Evolutionary conservation across 64 coral and sea anemone genomes (phyloP).

Genomic region (Stichodactyla helianthus): DNA sequence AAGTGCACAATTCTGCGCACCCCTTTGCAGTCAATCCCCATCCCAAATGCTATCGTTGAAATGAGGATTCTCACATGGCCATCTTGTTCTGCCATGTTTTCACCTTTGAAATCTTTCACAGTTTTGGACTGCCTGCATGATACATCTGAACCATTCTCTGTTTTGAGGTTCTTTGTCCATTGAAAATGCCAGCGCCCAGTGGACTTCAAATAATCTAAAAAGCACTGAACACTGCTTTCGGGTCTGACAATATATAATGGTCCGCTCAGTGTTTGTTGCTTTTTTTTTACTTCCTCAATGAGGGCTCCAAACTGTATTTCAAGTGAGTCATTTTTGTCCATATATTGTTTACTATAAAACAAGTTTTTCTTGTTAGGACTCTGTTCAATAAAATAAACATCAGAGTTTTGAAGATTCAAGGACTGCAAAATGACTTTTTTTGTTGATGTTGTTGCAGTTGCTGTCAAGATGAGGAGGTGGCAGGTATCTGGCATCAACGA

Average conservation of each 20-base stretch:
- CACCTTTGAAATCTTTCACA: slow-evolving; percentile 36
- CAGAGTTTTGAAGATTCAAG: slow-evolving; percentile 8
- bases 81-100: slow-evolving; percentile 18
- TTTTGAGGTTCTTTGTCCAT: background rate
- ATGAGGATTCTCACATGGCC: slow-evolving; percentile 36
- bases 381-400: slow-evolving; percentile 36
- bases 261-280: slow-evolving; percentile 19
- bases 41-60: slow-evolving; percentile 54
- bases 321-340: slow-evolving; percentile 48
- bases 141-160: slow-evolving; percentile 40
- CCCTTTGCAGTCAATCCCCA: slow-evolving; percentile 39
- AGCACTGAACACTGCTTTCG: no score
- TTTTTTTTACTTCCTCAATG: slow-evolving; percentile 35
- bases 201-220: no score
- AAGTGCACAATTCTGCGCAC: slow-evolving; percentile 35
- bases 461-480: slow-evolving; percentile 34
- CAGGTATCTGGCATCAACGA: slow-evolving; percentile 38
- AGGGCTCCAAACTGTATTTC: slow-evolving; percentile 37
- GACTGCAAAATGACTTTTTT: slow-evolving; percentile 37
- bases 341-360: slow-evolving; percentile 18
- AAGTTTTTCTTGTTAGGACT: slow-evolving; percentile 55
- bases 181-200: background rate
- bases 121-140: slow-evolving; percentile 40
- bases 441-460: no score
- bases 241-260: slow-evolving; percentile 67